Base-by-base conservation (phyloP, 2,797 vertebrate species). In the Anisognathus igniventris region DNA sequence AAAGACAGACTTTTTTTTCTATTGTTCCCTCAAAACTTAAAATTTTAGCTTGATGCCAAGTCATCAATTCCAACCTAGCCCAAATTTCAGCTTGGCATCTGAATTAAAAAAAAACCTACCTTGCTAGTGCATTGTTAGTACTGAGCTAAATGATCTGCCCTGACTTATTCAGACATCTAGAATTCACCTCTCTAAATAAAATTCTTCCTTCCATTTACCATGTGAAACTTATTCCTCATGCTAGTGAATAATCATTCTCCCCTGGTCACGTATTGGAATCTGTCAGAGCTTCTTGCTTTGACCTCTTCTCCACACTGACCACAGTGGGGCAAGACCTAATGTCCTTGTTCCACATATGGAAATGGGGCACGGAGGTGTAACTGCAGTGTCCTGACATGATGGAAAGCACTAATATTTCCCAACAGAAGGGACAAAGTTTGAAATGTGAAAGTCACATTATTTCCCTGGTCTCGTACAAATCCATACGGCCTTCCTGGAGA, bases 281-380 rank as follows among this genome's bases (percentile, higher is more conserved):
- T 62, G 14, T 18, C 31, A 66, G 62, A 74, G 45, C 10, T 81
- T 74, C 19, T 31, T 58, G 35, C 50, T 81, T 75, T 47, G 57
- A 39, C 6, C 7, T 45, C 35, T 25, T 56, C 47, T 76, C 51
- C 25, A 11, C 17, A 4, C 7, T 23, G 31, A 31, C 7, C 37
- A 51, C 33, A 60, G 64, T 2, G 23, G 48, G 40, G 6, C 23
- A 67, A 76, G 25, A 51, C 25, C 31, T 16, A 45, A 57, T 17
- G 44, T 48, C 25, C 21, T 56, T 31, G 16, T 19, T 90, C 45
- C 22, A 10, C 0, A 2, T 12, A 35, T 47, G 23, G 44, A 73
- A 73, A 33, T 0, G 1, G 23, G n/a, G 8, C 25, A 28, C 4
- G 9, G 30, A 4, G 7, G 2, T 39, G 18, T 33, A 47, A 40